Base-by-base conservation (phyloP, 2,888 invertebrate species). In the Lamellibrachia satsuma region DNA sequence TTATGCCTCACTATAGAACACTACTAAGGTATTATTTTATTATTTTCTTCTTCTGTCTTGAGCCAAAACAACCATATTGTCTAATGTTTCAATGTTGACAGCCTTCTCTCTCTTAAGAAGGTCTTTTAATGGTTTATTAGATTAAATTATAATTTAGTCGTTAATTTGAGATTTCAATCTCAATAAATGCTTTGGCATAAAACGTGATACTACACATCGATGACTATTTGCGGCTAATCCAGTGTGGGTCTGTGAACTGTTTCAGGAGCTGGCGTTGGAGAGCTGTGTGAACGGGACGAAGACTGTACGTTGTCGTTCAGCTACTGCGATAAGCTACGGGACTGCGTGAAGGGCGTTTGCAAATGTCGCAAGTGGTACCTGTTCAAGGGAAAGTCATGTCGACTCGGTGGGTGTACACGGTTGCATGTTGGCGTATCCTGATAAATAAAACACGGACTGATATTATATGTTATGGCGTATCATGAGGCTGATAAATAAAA, bases 371-470 rank as follows among this genome's bases (percentile, higher is more conserved):
- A 75, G 75, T 75, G 75, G 75, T 75, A 75, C 75, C 75, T 75
- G 22, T 75, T 75, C 75, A 75, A 75, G 75, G 75, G 75, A 15
- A 75, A 75, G 75, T 75, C 75, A n/a, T 75, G 75, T 75, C 75
- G 75, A 75, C 75, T 75, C 75, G 75, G 75, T 75, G 75, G 1
- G 75, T 75, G 15, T 1, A 4, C 75, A 22, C 22, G 15, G 39
- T 39, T 39, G 39, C 39, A 39, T 39, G 39, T 39, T 39, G 39
- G 39, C 39, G 39, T 39, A 22, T 15, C 22, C 60, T 15, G 11
- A 60, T 60, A 7, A 11, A 60, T 60, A 4, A 60, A 4, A 60
- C 15, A 22, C 3, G 6, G 22, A 1, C n/a, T 15, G 22, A 6
- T 75, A 22, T n/a, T 11, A 6, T 75, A 75, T n/a, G 1, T 75